A percentile compares a stretch with the other conserved stretches of the same genome.
Evolutionary conservation across 2,113 vertebrate species (phyloP).

Genomic region (Phoenicopterus ruber): DNA sequence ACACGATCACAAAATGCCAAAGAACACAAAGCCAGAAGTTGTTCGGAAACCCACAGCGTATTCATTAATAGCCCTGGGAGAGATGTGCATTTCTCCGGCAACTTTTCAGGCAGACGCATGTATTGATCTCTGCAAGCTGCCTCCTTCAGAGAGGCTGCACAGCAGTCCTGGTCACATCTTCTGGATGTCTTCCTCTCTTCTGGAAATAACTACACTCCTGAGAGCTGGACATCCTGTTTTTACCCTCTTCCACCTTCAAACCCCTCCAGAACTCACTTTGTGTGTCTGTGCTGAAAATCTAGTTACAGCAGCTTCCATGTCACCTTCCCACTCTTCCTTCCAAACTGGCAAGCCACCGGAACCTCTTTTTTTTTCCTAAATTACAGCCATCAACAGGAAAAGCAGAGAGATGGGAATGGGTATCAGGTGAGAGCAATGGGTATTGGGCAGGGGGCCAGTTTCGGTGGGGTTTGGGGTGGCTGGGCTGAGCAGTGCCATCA

Average conservation of each 20-base stretch:
- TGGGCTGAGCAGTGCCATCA: neutral
- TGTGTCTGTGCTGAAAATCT: neutral
- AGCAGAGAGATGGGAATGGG: neutral
- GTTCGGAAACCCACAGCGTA: neutral
- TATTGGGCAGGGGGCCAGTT: neutral
- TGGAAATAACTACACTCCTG: neutral
- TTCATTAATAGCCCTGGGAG: neutral
- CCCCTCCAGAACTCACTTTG: neutral
- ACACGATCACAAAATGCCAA: neutral
- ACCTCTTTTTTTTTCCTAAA: neutral
- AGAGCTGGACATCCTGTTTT: neutral
- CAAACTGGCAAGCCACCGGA: neutral
- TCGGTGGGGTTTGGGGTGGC: neutral
- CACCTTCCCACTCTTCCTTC: conserved; percentile 12
- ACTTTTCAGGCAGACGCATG: neutral
- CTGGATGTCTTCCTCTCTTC: rapidly evolving
- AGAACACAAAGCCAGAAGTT: neutral
- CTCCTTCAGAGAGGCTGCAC: neutral
- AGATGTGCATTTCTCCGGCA: neutral
- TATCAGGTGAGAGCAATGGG: too few relatives aligned
- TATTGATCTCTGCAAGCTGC: neutral
- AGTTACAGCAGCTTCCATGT: neutral
- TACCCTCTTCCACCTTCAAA: neutral
- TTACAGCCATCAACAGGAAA: neutral
- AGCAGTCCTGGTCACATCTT: neutral